phyloP scores from a whole-genome alignment of 2,888 invertebrate species.

The Margaritifera margaritifera region DNA sequence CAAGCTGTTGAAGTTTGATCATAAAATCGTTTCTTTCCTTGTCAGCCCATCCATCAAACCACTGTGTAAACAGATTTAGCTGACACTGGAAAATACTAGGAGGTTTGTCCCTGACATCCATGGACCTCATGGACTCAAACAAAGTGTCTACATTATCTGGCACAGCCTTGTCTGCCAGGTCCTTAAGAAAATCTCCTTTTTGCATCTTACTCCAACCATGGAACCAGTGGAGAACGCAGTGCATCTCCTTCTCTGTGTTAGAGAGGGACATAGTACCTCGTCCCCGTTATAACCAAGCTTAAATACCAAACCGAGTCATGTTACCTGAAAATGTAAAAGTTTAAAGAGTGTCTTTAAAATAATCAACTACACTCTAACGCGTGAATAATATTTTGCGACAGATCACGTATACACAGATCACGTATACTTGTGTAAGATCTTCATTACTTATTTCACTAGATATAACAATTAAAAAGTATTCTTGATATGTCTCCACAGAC shows the following conservation, averaged over 20 bases:
- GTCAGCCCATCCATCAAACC: constrained; percentile 71
- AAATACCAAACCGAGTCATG: too few species aligned
- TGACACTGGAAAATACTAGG: constrained; percentile 73
- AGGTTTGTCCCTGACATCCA: constrained; percentile 66
- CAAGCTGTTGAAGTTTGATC: constrained; percentile 61
- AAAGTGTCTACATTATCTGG: constrained; percentile 62
- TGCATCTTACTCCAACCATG: constrained; percentile 59
- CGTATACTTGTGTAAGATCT: too few species aligned
- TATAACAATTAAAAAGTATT: too few species aligned
- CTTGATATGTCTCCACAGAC: too few species aligned
- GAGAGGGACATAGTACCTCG: constrained; percentile 32
- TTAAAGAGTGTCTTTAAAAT: too few species aligned
- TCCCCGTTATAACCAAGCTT: too few species aligned
- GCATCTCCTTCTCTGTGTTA: constrained; percentile 59
- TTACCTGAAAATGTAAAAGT: too few species aligned
- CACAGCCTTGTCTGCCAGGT: constrained; percentile 61
- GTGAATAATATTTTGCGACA: too few species aligned
- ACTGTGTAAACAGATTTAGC: constrained; percentile 72
- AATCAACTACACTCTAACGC: too few species aligned
- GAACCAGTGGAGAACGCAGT: constrained; percentile 67
- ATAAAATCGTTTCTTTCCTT: constrained; percentile 66
- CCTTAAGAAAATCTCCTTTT: constrained; percentile 63
- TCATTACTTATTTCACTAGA: too few species aligned
- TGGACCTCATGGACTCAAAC: constrained; percentile 60
- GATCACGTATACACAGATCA: too few species aligned